phyloP scores from a whole-genome alignment of 2,113 vertebrate genomes.

The Triplophysa dalaica region DNA sequence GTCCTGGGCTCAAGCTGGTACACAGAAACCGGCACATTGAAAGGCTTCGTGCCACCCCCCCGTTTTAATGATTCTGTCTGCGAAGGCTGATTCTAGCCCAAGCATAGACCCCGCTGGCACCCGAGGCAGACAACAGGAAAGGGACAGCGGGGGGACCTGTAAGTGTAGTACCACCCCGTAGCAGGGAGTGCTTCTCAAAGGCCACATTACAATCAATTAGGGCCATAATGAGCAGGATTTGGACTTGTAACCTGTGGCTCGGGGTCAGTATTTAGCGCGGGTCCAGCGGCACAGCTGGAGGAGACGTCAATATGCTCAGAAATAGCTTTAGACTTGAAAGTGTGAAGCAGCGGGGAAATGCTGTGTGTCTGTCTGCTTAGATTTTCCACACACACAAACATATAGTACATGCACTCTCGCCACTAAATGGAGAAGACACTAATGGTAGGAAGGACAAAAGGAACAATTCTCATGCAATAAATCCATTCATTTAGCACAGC shows the following conservation, averaged over 20 bases:
- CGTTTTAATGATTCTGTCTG: constrained; percentile 67
- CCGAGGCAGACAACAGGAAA: constrained; percentile 63
- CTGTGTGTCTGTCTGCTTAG: constrained; percentile 53
- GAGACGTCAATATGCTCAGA: constrained; percentile 74
- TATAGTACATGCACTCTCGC: constrained; percentile 15
- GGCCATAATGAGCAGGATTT: constrained; percentile 74
- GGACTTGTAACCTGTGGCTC: constrained; percentile 74
- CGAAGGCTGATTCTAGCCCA: constrained; percentile 65
- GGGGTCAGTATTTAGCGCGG: constrained; percentile 71
- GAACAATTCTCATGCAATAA: constrained; percentile 38
- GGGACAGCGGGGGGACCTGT: constrained; percentile 66
- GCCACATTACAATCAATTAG: constrained; percentile 78
- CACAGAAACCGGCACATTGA: constrained; percentile 65
- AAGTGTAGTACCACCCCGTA: constrained; percentile 67
- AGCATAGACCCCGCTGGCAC: constrained; percentile 70
- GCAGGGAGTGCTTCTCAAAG: constrained; percentile 69
- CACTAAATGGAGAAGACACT: constrained; percentile 38
- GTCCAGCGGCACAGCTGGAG: constrained; percentile 66
- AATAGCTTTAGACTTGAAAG: constrained; percentile 71
- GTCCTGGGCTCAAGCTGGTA: constrained; percentile 73
- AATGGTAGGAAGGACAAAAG: constrained; percentile 48
- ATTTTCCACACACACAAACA: constrained; percentile 12
- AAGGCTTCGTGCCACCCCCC: constrained; percentile 68
- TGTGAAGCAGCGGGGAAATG: constrained; percentile 59
- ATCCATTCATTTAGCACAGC: constrained; percentile 32